These are phyloP conservation scores for Chaetops frenatus DNA, from an alignment of 2,113 vertebrate species.

Conservation along the genomic window DNA sequence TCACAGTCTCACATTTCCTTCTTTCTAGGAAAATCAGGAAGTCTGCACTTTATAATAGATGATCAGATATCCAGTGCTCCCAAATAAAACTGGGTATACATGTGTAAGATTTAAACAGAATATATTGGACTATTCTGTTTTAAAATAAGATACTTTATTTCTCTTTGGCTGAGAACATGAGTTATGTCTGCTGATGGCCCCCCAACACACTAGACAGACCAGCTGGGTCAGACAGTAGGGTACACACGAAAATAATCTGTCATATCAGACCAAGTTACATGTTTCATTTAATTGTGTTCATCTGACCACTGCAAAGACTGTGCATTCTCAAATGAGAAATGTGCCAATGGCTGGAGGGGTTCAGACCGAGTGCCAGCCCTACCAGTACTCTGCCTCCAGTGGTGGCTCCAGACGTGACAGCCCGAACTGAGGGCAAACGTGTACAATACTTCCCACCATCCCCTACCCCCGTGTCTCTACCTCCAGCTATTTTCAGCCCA, in stretches of 20 bases:
- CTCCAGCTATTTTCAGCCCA: background rate
- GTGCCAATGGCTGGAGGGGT: background rate
- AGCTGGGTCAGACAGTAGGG: background rate
- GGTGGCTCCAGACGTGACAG: accelerated
- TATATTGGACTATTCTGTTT: background rate
- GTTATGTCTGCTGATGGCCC: background rate
- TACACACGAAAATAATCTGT: background rate
- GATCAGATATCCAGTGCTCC: background rate
- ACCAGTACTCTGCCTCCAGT: background rate
- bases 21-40: background rate
- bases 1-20: background rate
- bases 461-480: background rate
- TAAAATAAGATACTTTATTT: background rate
- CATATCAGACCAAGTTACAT: background rate
- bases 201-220: background rate
- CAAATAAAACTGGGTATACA: background rate
- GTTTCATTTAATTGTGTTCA: background rate
- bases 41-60: background rate
- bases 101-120: background rate
- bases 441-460: background rate
- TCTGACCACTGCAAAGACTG: background rate
- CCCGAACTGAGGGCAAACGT: accelerated
- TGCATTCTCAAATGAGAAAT: background rate
- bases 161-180: background rate
- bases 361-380: background rate